Conservation (phyloP, 2,888 invertebrate species). For the Drosophila nr. medialis region DNA sequence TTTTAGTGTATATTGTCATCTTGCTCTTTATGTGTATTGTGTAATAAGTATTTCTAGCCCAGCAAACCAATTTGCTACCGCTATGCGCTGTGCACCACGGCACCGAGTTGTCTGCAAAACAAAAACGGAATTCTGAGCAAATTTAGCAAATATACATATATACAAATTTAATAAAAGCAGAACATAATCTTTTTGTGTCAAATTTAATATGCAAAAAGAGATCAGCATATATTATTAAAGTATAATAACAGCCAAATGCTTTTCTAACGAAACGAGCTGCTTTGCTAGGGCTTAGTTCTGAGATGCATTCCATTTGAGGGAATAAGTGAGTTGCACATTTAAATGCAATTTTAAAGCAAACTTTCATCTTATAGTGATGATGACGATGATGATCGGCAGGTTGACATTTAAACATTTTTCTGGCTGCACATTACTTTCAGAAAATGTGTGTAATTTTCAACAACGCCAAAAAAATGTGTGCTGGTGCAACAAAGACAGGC, state of each 20-base stretch:
- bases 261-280: background rate
- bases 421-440: background rate
- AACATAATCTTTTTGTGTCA: background rate
- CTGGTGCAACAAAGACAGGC: slow-evolving; percentile 4
- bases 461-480: slow-evolving; percentile 1
- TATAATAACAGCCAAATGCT: background rate
- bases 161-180: slow-evolving; percentile 65
- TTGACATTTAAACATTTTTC: background rate
- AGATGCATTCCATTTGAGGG: background rate
- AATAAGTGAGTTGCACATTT: background rate
- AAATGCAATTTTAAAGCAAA: background rate
- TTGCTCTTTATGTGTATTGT: slow-evolving; percentile 4
- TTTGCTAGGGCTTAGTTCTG: too few species aligned
- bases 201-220: background rate
- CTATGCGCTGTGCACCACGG: slow-evolving; percentile 26
- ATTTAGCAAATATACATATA: slow-evolving; percentile 28
- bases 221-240: background rate
- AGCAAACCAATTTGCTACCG: slow-evolving; percentile 37
- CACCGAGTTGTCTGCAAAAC: slow-evolving; percentile 17
- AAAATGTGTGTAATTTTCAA: slow-evolving; percentile 14
- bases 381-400: too few species aligned
- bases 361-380: background rate
- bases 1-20: slow-evolving; percentile 6
- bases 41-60: slow-evolving; percentile 4
- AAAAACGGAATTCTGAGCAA: slow-evolving; percentile 11